phyloP scores from a whole-genome alignment of 2,888 invertebrate genomes.

The Keiferia lycopersicella region DNA sequence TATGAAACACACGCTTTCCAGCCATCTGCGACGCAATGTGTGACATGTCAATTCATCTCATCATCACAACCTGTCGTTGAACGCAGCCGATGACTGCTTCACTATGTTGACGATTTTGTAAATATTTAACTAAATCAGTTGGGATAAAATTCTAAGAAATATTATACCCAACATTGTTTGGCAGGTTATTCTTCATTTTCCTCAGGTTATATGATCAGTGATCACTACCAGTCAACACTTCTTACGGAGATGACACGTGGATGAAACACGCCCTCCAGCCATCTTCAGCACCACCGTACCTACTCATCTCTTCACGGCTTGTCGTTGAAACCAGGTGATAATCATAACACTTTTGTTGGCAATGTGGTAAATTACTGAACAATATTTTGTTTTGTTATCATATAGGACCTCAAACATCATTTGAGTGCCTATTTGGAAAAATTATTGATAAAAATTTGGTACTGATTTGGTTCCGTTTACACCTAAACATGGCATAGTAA shows the following conservation, averaged over 20 bases:
- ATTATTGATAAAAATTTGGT: too few species aligned
- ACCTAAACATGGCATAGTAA: too few species aligned
- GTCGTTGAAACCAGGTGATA: conserved; percentile 15
- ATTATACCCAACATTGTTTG: too few species aligned
- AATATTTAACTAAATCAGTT: neutral
- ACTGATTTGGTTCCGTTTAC: too few species aligned
- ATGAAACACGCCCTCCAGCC: conserved; percentile 6
- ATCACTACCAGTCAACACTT: neutral
- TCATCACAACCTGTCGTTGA: conserved; percentile 1
- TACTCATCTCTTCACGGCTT: neutral
- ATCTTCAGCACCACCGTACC: conserved; percentile 5
- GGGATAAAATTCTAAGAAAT: too few species aligned
- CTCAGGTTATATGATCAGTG: neutral
- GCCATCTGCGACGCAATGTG: conserved; percentile 8
- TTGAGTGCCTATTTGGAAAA: neutral
- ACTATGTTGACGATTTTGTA: neutral
- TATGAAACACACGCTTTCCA: neutral
- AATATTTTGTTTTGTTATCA: neutral
- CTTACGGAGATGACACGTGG: neutral
- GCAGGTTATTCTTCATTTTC: neutral
- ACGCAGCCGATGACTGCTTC: conserved; percentile 2
- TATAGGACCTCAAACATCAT: neutral
- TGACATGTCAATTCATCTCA: neutral
- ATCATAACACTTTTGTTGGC: neutral
- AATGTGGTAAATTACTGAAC: neutral